Base-by-base conservation (phyloP, 2,888 invertebrate species). In the Aleiodes testaceus region DNA sequence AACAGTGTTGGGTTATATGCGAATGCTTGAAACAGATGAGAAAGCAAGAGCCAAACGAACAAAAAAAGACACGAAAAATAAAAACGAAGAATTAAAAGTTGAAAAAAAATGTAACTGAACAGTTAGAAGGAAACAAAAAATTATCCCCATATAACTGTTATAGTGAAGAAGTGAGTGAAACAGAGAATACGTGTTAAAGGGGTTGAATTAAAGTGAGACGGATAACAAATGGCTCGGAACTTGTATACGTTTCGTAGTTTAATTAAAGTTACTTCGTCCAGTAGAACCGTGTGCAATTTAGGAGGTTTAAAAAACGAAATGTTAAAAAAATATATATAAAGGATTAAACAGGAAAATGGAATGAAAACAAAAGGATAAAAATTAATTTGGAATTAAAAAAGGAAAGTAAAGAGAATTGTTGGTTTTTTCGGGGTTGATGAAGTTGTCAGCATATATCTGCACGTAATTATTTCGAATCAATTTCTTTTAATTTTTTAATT, bases 181-280 rank as follows among this genome's bases (percentile, higher is more conserved):
- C n/a, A 18, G 65, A 47, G 49, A 26, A 64, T 49, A 64, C 49
- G 59, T 59, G 59, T 59, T 59, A 59, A 59, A 59, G 59, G 59
- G 59, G 59, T 59, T 59, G 64, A 49, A 64, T 47, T 64, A 70
- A 53, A 66, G 70, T 55, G 65, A 70, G 59, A 12, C 49, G 66
- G 66, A 72, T 74, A 77, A 77, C 73, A 68, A 77, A 77, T 77
- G 68, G 72, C 69, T 70, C 53, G 66, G 69, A 74, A 75, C 66
- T 75, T 72, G 73, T 74, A 69, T 72, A 66, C 68, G 73, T 73
- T 75, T 66, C 75, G 72, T 74, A 74, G 74, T 75, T 75, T 77
- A 77, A 77, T 77, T 77, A 75, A 75, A 77, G 72, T 77, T 74
- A 72, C 52, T 73, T 22, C 44, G 72, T 69, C 73, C 74, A 66